Conservation (phyloP, 1,140 invertebrate species). For the Macrostomum lignano region DNA sequence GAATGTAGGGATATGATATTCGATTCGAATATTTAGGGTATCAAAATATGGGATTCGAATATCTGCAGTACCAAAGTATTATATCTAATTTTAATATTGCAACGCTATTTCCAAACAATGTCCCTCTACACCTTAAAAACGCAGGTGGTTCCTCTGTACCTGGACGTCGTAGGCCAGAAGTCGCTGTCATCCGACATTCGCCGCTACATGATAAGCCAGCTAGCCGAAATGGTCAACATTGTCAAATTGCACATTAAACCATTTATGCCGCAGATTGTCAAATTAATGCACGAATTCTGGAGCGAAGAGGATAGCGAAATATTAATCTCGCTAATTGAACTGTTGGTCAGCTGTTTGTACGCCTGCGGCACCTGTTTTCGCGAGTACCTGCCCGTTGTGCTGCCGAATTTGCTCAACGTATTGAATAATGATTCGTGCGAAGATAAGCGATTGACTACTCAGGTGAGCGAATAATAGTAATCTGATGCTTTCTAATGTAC, state of each 20-base stretch:
- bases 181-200: neutral
- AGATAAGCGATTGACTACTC: too few species aligned
- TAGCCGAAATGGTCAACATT: conserved; percentile 4
- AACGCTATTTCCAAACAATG: neutral
- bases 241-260: conserved; percentile 6
- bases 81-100: neutral
- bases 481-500: too few species aligned
- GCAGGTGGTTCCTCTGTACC: neutral
- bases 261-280: conserved; percentile 9
- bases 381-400: too few species aligned
- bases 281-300: conserved; percentile 23
- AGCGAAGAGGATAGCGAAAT: conserved; percentile 40
- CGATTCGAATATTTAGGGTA: too few species aligned
- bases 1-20: too few species aligned
- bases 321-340: conserved; percentile 43
- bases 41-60: too few species aligned
- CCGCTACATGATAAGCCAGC: conserved; percentile 1
- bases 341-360: neutral
- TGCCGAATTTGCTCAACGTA: too few species aligned
- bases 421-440: too few species aligned
- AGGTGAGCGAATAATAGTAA: too few species aligned
- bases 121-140: neutral
- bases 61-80: too few species aligned
- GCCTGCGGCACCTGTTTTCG: too few species aligned
- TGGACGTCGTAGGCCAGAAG: neutral